These are phyloP conservation scores for Pseudocheirus occidentalis DNA, from an alignment of 2,797 vertebrate species.

Conservation along the genomic window DNA sequence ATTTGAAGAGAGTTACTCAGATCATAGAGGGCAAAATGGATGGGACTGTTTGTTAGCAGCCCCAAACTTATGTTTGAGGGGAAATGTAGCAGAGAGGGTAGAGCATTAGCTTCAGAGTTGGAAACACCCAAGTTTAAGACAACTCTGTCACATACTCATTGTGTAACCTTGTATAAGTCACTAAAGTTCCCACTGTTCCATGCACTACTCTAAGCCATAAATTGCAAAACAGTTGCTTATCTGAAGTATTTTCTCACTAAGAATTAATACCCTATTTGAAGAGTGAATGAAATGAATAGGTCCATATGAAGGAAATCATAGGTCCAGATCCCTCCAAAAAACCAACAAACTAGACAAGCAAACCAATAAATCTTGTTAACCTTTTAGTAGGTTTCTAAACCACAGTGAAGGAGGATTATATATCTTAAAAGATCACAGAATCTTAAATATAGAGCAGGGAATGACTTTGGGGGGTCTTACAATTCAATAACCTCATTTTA, in stretches of 20 bases:
- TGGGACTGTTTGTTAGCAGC: background rate
- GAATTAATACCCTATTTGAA: background rate
- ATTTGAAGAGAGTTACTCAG: background rate
- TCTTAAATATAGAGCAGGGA: background rate
- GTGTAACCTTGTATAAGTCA: background rate
- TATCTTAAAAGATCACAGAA: background rate
- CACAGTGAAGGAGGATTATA: background rate
- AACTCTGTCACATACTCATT: background rate
- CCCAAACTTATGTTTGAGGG: background rate
- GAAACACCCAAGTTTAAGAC: background rate
- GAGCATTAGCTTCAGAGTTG: background rate
- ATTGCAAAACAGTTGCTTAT: background rate
- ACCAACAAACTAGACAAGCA: background rate
- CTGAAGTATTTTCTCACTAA: background rate
- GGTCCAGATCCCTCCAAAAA: background rate
- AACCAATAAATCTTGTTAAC: background rate
- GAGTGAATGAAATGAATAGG: background rate
- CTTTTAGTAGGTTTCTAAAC: background rate
- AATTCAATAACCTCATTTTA: background rate
- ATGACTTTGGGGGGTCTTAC: background rate
- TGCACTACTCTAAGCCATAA: background rate
- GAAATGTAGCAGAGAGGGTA: background rate
- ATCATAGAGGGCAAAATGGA: background rate
- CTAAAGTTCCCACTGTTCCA: background rate
- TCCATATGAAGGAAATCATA: background rate